phyloP scores from a whole-genome alignment of 1,140 invertebrate genomes.

The Ceratina calcarata region DNA sequence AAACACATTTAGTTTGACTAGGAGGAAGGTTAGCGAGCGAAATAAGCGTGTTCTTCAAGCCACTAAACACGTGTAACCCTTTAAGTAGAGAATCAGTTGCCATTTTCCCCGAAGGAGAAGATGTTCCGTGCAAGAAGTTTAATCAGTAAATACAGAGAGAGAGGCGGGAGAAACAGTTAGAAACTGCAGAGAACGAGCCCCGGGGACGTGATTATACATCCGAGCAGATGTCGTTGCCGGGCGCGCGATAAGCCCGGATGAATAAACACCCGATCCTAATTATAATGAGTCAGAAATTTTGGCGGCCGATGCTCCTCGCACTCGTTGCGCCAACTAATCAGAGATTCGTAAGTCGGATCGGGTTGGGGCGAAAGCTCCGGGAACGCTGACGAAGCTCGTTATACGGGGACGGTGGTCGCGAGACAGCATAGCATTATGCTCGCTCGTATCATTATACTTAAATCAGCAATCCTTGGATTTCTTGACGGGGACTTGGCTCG shows the following conservation, averaged over 20 bases:
- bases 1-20: no score
- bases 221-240: slow-evolving; percentile 29
- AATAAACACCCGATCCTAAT: slow-evolving; percentile 16
- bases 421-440: background rate
- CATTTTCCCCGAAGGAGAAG: slow-evolving; percentile 8
- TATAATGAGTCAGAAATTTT: background rate
- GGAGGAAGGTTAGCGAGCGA: no score
- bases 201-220: slow-evolving; percentile 26
- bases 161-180: slow-evolving; percentile 21
- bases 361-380: background rate
- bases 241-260: slow-evolving; percentile 18
- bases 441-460: background rate
- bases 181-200: slow-evolving; percentile 6
- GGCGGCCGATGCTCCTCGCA: background rate
- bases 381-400: slow-evolving; percentile 14
- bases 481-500: background rate
- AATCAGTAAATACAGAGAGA: slow-evolving; percentile 13
- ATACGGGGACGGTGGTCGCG: background rate
- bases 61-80: background rate
- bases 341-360: background rate
- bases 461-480: no score
- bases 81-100: background rate
- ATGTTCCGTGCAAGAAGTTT: background rate
- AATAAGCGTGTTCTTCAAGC: no score
- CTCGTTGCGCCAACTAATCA: background rate